These are phyloP conservation scores for Drosophila trichaetosa DNA, from an alignment of 2,888 invertebrate species.

Conservation along the genomic window DNA sequence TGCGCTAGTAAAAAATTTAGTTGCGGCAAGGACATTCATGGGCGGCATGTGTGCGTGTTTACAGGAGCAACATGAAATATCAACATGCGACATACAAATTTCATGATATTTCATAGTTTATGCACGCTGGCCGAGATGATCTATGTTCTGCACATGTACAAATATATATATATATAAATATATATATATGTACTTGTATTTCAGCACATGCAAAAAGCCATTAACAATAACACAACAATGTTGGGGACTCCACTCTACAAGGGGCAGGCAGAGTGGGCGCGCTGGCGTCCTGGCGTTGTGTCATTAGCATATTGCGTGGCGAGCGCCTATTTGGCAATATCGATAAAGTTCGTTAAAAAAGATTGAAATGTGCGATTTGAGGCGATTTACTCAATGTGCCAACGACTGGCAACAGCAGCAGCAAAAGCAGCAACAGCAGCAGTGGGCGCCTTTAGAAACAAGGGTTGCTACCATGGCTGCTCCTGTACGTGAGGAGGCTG, in stretches of 20 bases:
- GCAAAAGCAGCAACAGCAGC: slow-evolving; percentile 9
- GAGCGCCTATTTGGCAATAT: slow-evolving; percentile 76
- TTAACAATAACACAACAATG: slow-evolving; percentile 54
- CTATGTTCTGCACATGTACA: slow-evolving; percentile 45
- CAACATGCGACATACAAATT: slow-evolving; percentile 64
- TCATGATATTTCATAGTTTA: slow-evolving; percentile 76
- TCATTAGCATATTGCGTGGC: slow-evolving; percentile 83
- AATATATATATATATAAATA: neutral
- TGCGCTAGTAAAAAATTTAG: slow-evolving; percentile 69
- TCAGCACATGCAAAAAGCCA: slow-evolving; percentile 68
- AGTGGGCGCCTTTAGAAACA: slow-evolving; percentile 19
- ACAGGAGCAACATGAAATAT: slow-evolving; percentile 57
- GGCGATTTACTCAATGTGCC: slow-evolving; percentile 67
- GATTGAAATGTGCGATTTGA: slow-evolving; percentile 76
- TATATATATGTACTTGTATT: slow-evolving; percentile 21
- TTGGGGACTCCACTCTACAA: neutral
- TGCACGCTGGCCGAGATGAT: slow-evolving; percentile 62
- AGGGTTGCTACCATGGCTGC: slow-evolving; percentile 39
- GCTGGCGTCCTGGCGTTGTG: slow-evolving; percentile 41
- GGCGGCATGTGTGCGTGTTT: slow-evolving; percentile 70
- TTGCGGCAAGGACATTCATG: slow-evolving; percentile 58
- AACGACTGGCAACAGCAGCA: slow-evolving; percentile 36
- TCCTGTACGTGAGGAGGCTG: slow-evolving; percentile 20
- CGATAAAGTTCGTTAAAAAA: slow-evolving; percentile 79
- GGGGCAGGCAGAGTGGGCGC: neutral